Base-by-base conservation (phyloP, 1,140 invertebrate genomes). In the Stegodyphus dumicola region DNA sequence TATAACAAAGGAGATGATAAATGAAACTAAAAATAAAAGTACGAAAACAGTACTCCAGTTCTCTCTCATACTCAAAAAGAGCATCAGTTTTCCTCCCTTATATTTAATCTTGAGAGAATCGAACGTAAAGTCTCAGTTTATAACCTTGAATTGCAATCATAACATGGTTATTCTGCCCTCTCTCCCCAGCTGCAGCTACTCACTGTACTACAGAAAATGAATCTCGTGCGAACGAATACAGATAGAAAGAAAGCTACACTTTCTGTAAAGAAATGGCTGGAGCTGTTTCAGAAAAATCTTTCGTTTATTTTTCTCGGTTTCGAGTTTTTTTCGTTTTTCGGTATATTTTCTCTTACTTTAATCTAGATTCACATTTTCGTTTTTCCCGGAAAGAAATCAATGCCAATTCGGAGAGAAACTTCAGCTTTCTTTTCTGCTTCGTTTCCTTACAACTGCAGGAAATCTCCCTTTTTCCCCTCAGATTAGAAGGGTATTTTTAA, bases 331-430 rank as follows among this genome's bases (percentile, higher is more conserved):
- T 54, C 77, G 54, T 69, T 69, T 79, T 48, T 6, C 13, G 65
- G 52, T 53, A 79, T 79, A 48, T 79, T 70, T 79, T 70, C 70
- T 70, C n/a, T 51, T 79, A 54, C 77, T 66, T 69, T 79, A 79
- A 79, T 79, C 77, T 79, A 51, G 66, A 79, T 79, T 79, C 77
- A 69, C 65, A 79, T 65, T 79, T 79, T 77, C 76, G 76, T 77
- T 79, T 79, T 79, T 66, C 18, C 53, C 48, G n/a, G 67, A 56
- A 79, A 79, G 77, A 79, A 79, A 79, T 79, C 77, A 79, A 79
- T 79, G 77, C 65, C 65, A 15, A 70, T 79, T 60, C 66, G 17
- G 5, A 15, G 65, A 54, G 77, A 54, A 79, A 48, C 77, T 54
- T 70, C 66, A 33, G 65, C 69, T 79, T 69, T 79, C 77, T 77